Percentiles rank a stretch among this genome's conserved stretches.
Conservation (phyloP, 2,888 invertebrate species). For the Pandemis heparana region DNA sequence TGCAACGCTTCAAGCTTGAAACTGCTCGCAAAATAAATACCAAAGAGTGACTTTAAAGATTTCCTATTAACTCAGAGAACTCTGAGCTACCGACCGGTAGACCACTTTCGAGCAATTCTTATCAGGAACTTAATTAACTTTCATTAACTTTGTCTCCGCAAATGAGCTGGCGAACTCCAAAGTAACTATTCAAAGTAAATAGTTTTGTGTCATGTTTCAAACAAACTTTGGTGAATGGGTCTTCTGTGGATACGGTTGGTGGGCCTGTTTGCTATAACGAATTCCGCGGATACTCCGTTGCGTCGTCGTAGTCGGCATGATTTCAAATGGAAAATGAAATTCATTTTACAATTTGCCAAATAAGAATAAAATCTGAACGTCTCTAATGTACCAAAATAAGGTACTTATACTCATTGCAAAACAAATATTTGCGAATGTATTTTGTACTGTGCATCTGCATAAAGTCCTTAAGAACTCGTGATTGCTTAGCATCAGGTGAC, state of each 20-base stretch:
- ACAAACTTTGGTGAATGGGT: slow-evolving; percentile 41
- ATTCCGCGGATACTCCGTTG: slow-evolving; percentile 20
- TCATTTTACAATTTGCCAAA: background rate
- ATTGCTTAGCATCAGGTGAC: too few relatives aligned
- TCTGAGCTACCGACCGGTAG: slow-evolving; percentile 20
- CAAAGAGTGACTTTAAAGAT: slow-evolving; percentile 23
- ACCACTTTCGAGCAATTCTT: slow-evolving; percentile 53
- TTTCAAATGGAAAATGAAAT: background rate
- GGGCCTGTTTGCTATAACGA: slow-evolving; percentile 19
- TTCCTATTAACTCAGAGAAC: slow-evolving; percentile 21
- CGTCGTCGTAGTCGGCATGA: background rate
- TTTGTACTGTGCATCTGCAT: too few relatives aligned
- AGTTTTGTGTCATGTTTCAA: slow-evolving; percentile 58
- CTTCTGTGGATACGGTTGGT: slow-evolving; percentile 31
- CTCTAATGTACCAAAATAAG: too few relatives aligned
- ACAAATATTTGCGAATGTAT: too few relatives aligned
- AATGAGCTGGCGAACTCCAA: slow-evolving; percentile 66
- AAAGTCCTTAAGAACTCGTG: too few relatives aligned
- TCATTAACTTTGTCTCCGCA: slow-evolving; percentile 63
- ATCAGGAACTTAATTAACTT: slow-evolving; percentile 68
- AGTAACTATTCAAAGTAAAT: slow-evolving; percentile 64
- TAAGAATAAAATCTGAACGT: too few relatives aligned
- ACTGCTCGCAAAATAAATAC: slow-evolving; percentile 10
- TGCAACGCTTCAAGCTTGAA: background rate
- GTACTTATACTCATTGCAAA: too few relatives aligned